These are phyloP conservation scores for Digitonthophagus gazella DNA, from an alignment of 2,888 invertebrate genomes.

Conservation along the genomic window DNA sequence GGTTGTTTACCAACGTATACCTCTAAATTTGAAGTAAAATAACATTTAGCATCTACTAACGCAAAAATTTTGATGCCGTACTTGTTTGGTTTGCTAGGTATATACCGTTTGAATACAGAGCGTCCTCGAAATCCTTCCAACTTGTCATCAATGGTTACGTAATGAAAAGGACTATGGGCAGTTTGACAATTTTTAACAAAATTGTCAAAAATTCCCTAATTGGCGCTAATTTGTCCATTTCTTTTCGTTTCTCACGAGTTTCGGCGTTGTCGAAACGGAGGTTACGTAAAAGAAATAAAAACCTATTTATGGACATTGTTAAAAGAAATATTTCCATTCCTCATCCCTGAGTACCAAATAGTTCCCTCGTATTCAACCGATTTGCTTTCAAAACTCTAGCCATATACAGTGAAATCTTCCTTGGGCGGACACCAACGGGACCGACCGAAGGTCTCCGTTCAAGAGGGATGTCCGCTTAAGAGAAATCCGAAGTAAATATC, in stretches of 20 bases:
- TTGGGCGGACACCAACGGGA: too few relatives aligned
- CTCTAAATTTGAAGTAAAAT: slow-evolving; percentile 14
- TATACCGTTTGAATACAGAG: slow-evolving; percentile 9
- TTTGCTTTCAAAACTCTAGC: slow-evolving; percentile 31
- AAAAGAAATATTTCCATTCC: slow-evolving; percentile 34
- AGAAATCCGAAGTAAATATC: too few relatives aligned
- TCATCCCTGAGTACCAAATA: slow-evolving; percentile 33
- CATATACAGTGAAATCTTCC: too few relatives aligned
- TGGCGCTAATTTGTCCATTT: slow-evolving; percentile 25
- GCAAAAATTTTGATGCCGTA: too few relatives aligned
- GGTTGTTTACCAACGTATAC: slow-evolving; percentile 20
- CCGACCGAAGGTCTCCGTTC: too few relatives aligned
- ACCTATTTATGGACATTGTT: slow-evolving; percentile 31
- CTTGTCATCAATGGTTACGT: slow-evolving; percentile 10
- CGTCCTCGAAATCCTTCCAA: slow-evolving; percentile 15
- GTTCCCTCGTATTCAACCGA: slow-evolving; percentile 25
- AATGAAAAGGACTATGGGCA: slow-evolving; percentile 3
- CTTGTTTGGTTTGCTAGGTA: slow-evolving; percentile 18
- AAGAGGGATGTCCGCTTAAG: too few relatives aligned
- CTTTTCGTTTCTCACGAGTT: slow-evolving; percentile 25
- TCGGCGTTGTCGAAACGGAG: slow-evolving; percentile 32
- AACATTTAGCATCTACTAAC: too few relatives aligned
- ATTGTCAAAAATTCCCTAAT: slow-evolving; percentile 1
- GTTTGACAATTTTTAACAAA: too few relatives aligned
- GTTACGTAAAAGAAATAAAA: slow-evolving; percentile 30